A percentile compares a stretch with the other conserved stretches of the same genome.
Evolutionary conservation across 2,888 invertebrate genomes (phyloP).

Genomic region (Synanthedon myopaeformis): DNA sequence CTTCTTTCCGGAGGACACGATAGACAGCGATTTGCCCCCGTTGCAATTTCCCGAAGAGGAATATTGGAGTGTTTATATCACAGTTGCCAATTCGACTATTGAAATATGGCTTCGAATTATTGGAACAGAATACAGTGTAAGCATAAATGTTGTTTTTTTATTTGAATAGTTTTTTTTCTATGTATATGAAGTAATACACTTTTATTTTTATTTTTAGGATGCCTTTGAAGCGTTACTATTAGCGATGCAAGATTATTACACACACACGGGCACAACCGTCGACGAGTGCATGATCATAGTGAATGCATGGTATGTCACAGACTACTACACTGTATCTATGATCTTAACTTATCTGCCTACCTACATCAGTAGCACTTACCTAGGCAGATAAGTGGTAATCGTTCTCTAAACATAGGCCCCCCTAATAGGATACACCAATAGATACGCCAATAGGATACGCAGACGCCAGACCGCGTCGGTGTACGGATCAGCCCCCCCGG

Average conservation of each 20-base stretch:
- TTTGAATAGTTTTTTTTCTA: too few relatives aligned
- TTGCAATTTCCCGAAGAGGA: conserved; percentile 56
- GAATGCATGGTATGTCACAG: conserved; percentile 48
- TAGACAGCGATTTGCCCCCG: conserved; percentile 53
- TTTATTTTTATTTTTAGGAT: conserved; percentile 29
- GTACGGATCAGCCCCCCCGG: too few relatives aligned
- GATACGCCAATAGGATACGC: too few relatives aligned
- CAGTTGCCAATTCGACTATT: conserved; percentile 70
- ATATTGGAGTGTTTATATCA: conserved; percentile 73
- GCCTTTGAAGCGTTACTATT: conserved; percentile 58
- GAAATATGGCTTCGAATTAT: conserved; percentile 78
- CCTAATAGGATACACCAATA: too few relatives aligned
- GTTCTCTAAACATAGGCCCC: too few relatives aligned
- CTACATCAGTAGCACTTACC: too few relatives aligned
- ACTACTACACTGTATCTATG: neutral
- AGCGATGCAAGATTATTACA: conserved; percentile 62
- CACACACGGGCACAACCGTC: conserved; percentile 47
- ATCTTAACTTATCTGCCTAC: too few relatives aligned
- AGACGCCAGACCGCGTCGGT: too few relatives aligned
- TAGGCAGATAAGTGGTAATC: too few relatives aligned
- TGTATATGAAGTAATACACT: too few relatives aligned
- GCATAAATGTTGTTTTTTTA: conserved; percentile 15
- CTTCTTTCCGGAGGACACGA: conserved; percentile 23
- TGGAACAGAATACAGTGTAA: conserved; percentile 73
- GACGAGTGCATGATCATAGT: conserved; percentile 52